Evolutionary conservation across 1,140 invertebrate species (phyloP).

Genomic region (Lerema accius): DNA sequence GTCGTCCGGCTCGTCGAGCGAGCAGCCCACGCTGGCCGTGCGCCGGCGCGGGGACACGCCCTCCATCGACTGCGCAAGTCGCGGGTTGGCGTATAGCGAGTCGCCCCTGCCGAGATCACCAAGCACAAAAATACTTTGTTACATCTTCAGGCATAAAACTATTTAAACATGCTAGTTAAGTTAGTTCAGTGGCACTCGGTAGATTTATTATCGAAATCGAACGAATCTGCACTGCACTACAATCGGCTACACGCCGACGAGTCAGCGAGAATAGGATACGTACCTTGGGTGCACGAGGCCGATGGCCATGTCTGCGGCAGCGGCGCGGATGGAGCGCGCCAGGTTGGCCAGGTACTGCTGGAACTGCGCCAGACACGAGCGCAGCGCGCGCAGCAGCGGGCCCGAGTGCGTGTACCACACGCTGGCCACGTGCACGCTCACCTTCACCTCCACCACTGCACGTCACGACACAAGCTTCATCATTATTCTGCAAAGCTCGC

Average conservation of each 20-base stretch:
- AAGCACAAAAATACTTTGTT: too few species aligned
- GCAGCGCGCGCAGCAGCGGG: conserved; percentile 92
- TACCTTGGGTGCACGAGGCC: conserved; percentile 92
- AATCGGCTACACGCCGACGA: too few species aligned
- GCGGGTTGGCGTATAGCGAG: conserved; percentile 83
- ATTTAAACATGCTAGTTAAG: too few species aligned
- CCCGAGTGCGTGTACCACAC: conserved; percentile 97
- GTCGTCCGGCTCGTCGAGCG: conserved; percentile 68
- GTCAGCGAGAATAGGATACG: too few species aligned
- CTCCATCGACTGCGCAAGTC: conserved; percentile 78
- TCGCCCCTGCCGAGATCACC: conserved; percentile 59
- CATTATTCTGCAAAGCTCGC: too few species aligned
- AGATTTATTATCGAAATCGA: too few species aligned
- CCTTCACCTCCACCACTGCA: conserved; percentile 72
- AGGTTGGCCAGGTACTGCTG: conserved; percentile 88
- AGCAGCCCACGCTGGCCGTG: conserved; percentile 63
- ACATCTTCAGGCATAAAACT: too few species aligned
- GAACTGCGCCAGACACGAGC: conserved; percentile 90
- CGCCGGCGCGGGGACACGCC: conserved; percentile 73
- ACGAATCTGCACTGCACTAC: too few species aligned
- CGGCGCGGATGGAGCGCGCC: conserved; percentile 91
- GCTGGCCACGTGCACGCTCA: conserved; percentile 92
- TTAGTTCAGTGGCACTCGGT: too few species aligned
- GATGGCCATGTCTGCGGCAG: conserved; percentile 96
- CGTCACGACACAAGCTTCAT: not conserved